Percentiles rank a stretch among this genome's conserved stretches.
Evolutionary conservation across 2,113 vertebrate genomes (phyloP).

Genomic region (Vidua macroura): DNA sequence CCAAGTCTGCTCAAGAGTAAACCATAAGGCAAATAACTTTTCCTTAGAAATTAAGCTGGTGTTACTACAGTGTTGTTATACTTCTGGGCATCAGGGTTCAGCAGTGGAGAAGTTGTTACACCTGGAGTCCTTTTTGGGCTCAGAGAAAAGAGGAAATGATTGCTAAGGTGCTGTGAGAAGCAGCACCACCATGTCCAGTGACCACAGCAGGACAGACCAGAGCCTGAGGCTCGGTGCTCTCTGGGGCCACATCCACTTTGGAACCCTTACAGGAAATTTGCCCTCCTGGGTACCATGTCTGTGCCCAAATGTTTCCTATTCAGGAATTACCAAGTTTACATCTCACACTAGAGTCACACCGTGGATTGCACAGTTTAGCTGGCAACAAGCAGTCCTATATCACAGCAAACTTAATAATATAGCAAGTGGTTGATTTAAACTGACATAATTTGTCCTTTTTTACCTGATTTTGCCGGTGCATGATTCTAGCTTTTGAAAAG

Average conservation of each 20-base stretch:
- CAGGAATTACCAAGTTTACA: not conserved
- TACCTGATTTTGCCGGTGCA: not conserved
- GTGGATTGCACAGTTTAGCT: not conserved
- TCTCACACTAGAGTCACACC: not conserved
- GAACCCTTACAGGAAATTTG: not conserved
- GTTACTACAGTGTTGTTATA: not conserved
- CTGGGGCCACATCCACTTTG: not conserved
- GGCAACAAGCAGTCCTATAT: not conserved
- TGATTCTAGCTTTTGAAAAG: not conserved
- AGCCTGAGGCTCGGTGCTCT: not conserved
- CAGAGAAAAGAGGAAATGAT: not conserved
- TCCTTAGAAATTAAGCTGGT: not conserved
- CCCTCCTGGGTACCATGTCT: not conserved
- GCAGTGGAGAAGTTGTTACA: not conserved
- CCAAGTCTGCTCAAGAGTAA: not conserved
- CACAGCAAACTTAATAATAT: not conserved
- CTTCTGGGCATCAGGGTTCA: not conserved
- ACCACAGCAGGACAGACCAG: not conserved
- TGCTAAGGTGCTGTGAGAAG: rapidly evolving
- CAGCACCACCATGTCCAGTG: not conserved
- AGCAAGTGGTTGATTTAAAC: not conserved
- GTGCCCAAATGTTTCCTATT: not conserved
- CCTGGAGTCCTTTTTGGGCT: not conserved
- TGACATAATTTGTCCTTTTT: not conserved
- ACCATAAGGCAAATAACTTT: not conserved